Percentiles rank a stretch among this genome's conserved stretches.
These are phyloP conservation scores for Caradrina kadenii DNA, from an alignment of 2,888 invertebrate genomes.

Conservation along the genomic window DNA sequence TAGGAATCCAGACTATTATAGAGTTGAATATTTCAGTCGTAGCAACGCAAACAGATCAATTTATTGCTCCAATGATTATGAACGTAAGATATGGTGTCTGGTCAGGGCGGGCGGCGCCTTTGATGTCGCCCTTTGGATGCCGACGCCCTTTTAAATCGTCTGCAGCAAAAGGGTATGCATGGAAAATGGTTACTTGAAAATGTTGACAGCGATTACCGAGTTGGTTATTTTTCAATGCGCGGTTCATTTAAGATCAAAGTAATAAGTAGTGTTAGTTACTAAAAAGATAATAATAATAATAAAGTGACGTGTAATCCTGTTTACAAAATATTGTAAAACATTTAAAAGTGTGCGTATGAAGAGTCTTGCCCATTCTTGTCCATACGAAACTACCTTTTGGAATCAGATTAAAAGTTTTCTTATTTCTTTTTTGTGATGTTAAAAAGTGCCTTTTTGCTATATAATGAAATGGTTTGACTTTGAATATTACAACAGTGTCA, in stretches of 20 bases:
- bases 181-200: constrained; percentile 43
- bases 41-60: constrained; percentile 48
- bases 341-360: too few relatives aligned
- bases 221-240: neutral
- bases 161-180: constrained; percentile 49
- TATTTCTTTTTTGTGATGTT: too few relatives aligned
- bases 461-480: too few relatives aligned
- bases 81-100: constrained; percentile 64
- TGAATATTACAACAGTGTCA: too few relatives aligned
- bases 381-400: too few relatives aligned
- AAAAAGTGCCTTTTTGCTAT: too few relatives aligned
- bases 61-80: constrained; percentile 54
- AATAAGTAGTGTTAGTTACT: neutral
- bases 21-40: constrained; percentile 33
- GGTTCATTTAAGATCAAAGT: neutral
- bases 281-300: constrained; percentile 8
- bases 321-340: too few relatives aligned
- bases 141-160: constrained; percentile 67
- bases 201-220: constrained; percentile 13
- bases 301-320: too few relatives aligned
- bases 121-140: constrained; percentile 67
- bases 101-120: constrained; percentile 70
- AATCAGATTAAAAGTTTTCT: too few relatives aligned
- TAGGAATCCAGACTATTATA: constrained; percentile 38
- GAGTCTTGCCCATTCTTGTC: too few relatives aligned